Conservation (phyloP, 2,113 vertebrate genomes). For the Myodes glareolus region DNA sequence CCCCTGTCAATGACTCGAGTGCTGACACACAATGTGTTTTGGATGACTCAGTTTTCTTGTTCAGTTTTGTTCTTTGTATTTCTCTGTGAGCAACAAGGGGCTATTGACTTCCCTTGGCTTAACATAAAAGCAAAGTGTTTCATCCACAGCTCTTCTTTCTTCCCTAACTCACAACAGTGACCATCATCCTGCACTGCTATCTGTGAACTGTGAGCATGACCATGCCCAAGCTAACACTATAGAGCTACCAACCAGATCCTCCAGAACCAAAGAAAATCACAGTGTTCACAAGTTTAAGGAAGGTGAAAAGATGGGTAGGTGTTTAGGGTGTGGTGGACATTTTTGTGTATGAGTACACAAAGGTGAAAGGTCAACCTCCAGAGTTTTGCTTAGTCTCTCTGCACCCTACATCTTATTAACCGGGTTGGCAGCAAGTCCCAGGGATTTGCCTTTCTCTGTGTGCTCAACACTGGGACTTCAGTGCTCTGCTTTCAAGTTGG, state of each 20-base stretch:
- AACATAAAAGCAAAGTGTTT: neutral
- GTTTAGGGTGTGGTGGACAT: neutral
- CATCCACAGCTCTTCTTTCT: neutral
- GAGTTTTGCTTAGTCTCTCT: neutral
- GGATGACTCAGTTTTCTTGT: neutral
- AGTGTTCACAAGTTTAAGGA: neutral
- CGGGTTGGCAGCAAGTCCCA: neutral
- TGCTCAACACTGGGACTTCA: neutral
- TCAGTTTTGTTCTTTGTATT: neutral
- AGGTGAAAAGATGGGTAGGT: neutral
- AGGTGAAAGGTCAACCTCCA: neutral
- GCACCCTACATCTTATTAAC: neutral
- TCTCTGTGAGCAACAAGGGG: neutral
- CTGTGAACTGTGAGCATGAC: neutral
- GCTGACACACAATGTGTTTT: neutral
- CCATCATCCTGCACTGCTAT: neutral
- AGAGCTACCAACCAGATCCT: neutral
- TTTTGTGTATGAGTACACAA: neutral
- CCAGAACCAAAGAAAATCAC: neutral
- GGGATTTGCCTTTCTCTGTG: neutral
- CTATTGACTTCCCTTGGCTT: neutral
- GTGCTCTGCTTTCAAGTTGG: neutral
- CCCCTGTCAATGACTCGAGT: neutral
- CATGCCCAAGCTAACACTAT: neutral
- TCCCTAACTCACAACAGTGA: neutral